Percentiles rank a stretch among this genome's conserved stretches.
phyloP scores from a whole-genome alignment of 2,888 invertebrate species.

The Drosophila infuscata region DNA sequence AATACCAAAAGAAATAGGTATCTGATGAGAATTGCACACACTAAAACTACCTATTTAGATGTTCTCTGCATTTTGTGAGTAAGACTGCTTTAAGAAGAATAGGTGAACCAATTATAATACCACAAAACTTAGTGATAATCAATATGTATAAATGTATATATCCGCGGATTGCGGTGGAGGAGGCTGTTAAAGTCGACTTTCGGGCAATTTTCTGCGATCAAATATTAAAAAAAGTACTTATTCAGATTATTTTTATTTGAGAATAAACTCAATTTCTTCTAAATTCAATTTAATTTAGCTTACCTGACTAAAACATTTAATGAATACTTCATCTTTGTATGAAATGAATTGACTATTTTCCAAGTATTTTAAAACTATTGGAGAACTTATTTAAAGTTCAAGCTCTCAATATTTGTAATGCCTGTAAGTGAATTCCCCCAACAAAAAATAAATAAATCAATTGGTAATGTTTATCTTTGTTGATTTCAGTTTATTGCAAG shows the following conservation, averaged over 20 bases:
- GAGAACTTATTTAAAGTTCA: not conserved
- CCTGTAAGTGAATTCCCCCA: not conserved
- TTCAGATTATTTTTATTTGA: not conserved
- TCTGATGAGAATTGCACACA: not conserved
- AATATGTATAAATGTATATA: not conserved
- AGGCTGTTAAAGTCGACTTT: not conserved
- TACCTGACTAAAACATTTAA: not conserved
- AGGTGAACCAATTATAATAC: not conserved
- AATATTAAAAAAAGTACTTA: not conserved
- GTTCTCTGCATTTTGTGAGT: not conserved
- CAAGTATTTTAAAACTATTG: not conserved
- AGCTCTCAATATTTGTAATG: not conserved
- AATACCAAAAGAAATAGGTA: not conserved
- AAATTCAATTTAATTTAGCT: not conserved
- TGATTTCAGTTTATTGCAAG: slow-evolving; percentile 40
- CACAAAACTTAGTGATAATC: not conserved
- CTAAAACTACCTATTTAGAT: not conserved
- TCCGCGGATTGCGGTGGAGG: too few relatives aligned
- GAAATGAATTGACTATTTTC: not conserved
- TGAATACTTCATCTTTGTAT: not conserved
- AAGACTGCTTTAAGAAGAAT: not conserved
- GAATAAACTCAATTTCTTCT: not conserved
- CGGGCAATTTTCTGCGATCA: not conserved
- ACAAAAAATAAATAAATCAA: not conserved
- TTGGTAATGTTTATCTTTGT: slow-evolving; percentile 2